Percentiles rank a stretch among this genome's conserved stretches.
Evolutionary conservation across 2,113 vertebrate species (phyloP).

Genomic region (Ageneiosus marmoratus): DNA sequence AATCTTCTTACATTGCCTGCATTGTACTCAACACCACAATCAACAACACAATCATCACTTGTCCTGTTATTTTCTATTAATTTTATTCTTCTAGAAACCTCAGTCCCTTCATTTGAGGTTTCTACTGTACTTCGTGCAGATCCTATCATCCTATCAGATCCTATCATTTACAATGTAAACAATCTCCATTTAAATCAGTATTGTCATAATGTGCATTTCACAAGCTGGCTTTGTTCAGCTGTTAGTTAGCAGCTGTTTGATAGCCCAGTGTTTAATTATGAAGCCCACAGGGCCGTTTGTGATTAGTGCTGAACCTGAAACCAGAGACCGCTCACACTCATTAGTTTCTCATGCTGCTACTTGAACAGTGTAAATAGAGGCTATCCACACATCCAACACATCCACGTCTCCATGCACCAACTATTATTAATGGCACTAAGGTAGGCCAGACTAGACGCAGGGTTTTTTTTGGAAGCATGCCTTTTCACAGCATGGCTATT

Average conservation of each 20-base stretch:
- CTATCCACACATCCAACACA: constrained; percentile 13
- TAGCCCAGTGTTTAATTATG: constrained; percentile 47
- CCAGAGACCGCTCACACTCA: constrained; percentile 47
- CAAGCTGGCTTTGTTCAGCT: constrained; percentile 22
- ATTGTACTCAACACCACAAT: background rate
- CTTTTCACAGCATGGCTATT: background rate
- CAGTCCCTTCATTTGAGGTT: background rate
- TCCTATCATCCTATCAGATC: background rate
- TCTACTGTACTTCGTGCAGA: background rate
- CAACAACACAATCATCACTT: background rate
- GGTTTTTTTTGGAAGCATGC: background rate
- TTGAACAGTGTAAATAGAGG: constrained; percentile 49
- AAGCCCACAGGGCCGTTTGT: constrained; percentile 32
- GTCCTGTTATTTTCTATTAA: background rate
- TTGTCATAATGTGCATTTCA: constrained; percentile 19
- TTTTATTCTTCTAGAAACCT: constrained; percentile 5
- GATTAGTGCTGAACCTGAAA: constrained; percentile 46
- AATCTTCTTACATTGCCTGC: background rate
- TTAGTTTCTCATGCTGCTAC: constrained; percentile 48
- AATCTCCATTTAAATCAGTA: constrained; percentile 15
- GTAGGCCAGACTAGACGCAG: background rate
- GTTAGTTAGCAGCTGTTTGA: constrained; percentile 41
- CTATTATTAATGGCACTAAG: constrained; percentile 27
- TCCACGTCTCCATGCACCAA: background rate
- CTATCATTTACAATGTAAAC: constrained; percentile 7